Evolutionary conservation across 1,140 invertebrate species (phyloP).

Genomic region (Aphis craccivora): DNA sequence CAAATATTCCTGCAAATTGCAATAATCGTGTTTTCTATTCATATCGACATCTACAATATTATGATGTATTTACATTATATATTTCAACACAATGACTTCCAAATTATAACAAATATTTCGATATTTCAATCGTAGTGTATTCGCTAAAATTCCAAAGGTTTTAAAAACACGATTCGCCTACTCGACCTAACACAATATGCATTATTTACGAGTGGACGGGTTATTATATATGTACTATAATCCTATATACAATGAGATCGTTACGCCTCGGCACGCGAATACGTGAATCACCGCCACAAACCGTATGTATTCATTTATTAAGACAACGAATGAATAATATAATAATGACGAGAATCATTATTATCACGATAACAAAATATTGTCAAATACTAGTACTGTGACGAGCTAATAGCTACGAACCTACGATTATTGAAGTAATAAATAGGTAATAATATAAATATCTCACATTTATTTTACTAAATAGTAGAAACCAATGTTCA

Average conservation of each 20-base stretch:
- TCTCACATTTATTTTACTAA: background rate
- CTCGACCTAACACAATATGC: constrained; percentile 10
- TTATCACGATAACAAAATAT: background rate
- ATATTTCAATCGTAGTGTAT: background rate
- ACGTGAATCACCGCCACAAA: constrained; percentile 38
- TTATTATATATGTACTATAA: background rate
- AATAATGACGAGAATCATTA: background rate
- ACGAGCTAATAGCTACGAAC: background rate
- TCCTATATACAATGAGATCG: background rate
- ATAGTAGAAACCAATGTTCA: background rate
- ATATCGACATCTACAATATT: background rate
- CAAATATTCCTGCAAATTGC: background rate
- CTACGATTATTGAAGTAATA: background rate
- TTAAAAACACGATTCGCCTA: constrained; percentile 31
- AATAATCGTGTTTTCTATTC: background rate
- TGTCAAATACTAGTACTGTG: background rate
- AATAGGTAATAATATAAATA: background rate
- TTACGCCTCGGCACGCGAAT: constrained; percentile 56
- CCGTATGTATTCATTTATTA: background rate
- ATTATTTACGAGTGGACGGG: background rate
- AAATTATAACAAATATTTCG: background rate
- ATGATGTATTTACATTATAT: background rate
- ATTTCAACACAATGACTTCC: background rate
- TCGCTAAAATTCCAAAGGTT: background rate
- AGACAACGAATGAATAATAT: background rate